A percentile compares a stretch with the other conserved stretches of the same genome.
Conservation (phyloP, 2,797 vertebrate species). For the Helarctos malayanus region DNA sequence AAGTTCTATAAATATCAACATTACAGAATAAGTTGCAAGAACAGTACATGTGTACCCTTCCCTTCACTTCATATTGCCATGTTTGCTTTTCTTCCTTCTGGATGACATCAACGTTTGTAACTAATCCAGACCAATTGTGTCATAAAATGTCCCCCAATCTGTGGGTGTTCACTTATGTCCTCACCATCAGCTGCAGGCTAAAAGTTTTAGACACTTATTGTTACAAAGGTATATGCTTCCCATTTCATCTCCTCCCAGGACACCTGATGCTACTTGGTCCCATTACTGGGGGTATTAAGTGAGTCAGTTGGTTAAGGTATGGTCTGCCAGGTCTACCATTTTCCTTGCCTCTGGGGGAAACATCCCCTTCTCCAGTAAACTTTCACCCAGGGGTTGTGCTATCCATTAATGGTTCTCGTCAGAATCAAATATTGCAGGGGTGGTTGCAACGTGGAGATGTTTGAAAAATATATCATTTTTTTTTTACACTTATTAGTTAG, state of each 20-base stretch:
- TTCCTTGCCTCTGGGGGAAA: background rate
- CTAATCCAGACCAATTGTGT: background rate
- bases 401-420: background rate
- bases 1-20: background rate
- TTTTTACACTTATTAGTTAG: background rate
- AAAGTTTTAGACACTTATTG: no score
- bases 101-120: background rate
- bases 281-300: background rate
- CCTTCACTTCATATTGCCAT: background rate
- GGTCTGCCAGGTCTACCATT: background rate
- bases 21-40: background rate
- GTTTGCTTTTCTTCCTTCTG: background rate
- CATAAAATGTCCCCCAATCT: background rate
- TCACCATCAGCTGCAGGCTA: background rate
- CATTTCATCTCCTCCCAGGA: background rate
- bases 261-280: background rate
- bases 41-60: no score
- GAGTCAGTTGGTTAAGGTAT: background rate
- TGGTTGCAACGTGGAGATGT: background rate
- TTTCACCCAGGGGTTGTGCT: no score
- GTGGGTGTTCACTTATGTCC: fast-evolving
- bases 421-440: background rate
- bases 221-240: no score
- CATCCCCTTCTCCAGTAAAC: background rate
- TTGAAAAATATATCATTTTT: background rate